Evolutionary conservation across 2,113 vertebrate species (phyloP).

Genomic region (Proteles cristata): DNA sequence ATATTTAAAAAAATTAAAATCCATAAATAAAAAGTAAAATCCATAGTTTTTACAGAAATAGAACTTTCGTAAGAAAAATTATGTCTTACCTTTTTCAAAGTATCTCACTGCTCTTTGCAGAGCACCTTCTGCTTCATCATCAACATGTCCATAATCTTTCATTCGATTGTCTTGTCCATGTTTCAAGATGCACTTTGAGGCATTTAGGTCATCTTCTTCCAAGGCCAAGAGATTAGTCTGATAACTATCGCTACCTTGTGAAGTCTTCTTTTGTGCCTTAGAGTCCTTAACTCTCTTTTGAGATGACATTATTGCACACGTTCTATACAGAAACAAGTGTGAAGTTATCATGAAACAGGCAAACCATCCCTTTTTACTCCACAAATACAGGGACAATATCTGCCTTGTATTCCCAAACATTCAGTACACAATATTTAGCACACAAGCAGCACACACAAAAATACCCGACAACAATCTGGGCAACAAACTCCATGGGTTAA

Average conservation of each 20-base stretch:
- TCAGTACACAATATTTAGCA: conserved; percentile 14
- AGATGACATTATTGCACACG: conserved; percentile 75
- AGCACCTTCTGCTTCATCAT: conserved; percentile 66
- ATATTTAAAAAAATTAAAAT: too few relatives aligned
- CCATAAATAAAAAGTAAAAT: not conserved
- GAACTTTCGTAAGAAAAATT: conserved; percentile 76
- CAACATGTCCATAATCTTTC: not conserved
- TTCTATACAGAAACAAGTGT: conserved; percentile 57
- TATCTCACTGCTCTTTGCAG: conserved; percentile 81
- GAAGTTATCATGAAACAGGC: conserved; percentile 60
- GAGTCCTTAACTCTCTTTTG: not conserved
- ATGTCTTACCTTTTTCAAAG: conserved; percentile 87
- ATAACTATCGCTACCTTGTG: not conserved
- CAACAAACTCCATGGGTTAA: conserved; percentile 30
- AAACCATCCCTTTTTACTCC: not conserved
- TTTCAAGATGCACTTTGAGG: not conserved
- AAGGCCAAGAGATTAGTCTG: conserved; percentile 75
- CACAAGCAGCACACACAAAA: not conserved
- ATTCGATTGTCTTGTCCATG: not conserved
- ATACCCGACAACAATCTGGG: not conserved
- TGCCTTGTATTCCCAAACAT: not conserved
- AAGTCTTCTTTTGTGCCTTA: conserved; percentile 24
- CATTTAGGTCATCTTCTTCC: conserved; percentile 24
- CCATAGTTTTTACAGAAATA: conserved; percentile 18
- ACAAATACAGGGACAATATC: not conserved